A percentile compares a stretch with the other conserved stretches of the same genome.
These are phyloP conservation scores for Caenorhabditis sp. DNA, from an alignment of 2,888 invertebrate species.

Conservation along the genomic window DNA sequence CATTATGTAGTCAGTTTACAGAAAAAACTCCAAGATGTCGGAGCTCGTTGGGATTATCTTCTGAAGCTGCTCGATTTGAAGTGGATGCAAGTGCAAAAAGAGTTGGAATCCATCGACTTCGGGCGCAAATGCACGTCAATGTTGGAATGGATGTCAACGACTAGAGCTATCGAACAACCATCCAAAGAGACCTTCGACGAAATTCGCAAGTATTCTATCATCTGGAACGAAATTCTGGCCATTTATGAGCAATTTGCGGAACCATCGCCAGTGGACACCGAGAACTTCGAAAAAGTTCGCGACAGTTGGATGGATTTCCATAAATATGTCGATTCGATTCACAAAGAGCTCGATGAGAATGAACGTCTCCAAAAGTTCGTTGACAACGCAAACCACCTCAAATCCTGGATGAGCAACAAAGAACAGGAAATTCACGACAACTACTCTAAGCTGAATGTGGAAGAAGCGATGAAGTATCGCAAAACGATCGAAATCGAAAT, in stretches of 20 bases:
- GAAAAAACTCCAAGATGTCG: slow-evolving; percentile 11
- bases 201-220: slow-evolving; percentile 41
- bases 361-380: slow-evolving; percentile 46
- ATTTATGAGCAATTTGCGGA: slow-evolving; percentile 23
- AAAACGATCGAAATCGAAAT: slow-evolving; percentile 59
- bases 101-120: slow-evolving; percentile 42
- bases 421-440: slow-evolving; percentile 44
- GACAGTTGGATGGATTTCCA: slow-evolving; percentile 37
- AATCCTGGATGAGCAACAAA: slow-evolving; percentile 45
- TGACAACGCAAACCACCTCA: slow-evolving; percentile 43
- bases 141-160: slow-evolving; percentile 41
- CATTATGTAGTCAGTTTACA: neutral
- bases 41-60: slow-evolving; percentile 34
- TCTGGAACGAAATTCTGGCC: slow-evolving; percentile 53
- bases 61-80: slow-evolving; percentile 25
- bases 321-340: slow-evolving; percentile 33
- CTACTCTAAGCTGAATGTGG: slow-evolving; percentile 46
- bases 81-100: slow-evolving; percentile 17
- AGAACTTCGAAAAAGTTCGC: slow-evolving; percentile 22
- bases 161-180: slow-evolving; percentile 12
- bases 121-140: slow-evolving; percentile 21
- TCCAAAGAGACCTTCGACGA: slow-evolving; percentile 40
- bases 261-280: slow-evolving; percentile 24
- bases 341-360: slow-evolving; percentile 40
- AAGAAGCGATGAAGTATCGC: slow-evolving; percentile 54